Evolutionary conservation across 2,888 invertebrate species (phyloP).

Genomic region (Nasonovia ribisnigri): DNA sequence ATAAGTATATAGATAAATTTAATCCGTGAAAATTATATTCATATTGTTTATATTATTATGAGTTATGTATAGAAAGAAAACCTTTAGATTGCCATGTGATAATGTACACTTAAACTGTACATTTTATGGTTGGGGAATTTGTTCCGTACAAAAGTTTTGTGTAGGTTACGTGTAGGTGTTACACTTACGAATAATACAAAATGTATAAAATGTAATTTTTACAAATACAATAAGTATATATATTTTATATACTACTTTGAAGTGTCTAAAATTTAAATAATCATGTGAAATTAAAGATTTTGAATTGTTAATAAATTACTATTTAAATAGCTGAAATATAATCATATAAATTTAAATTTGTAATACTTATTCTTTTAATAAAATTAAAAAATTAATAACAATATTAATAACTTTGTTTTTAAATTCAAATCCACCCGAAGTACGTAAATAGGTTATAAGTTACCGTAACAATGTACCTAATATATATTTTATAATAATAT

Average conservation of each 20-base stretch:
- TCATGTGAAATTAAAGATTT: neutral
- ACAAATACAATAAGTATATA: too few relatives aligned
- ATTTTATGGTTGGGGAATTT: neutral
- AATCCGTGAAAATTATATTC: neutral
- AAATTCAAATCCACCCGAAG: neutral
- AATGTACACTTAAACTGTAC: neutral
- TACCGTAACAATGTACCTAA: neutral
- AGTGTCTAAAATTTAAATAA: neutral
- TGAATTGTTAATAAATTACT: neutral
- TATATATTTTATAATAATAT: neutral
- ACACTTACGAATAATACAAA: too few relatives aligned
- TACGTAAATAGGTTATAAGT: neutral
- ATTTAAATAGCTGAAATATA: neutral
- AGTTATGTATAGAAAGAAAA: neutral
- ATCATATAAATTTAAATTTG: neutral
- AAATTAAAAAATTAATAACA: neutral
- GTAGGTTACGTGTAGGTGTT: too few relatives aligned
- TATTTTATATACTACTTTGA: neutral
- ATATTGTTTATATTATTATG: neutral
- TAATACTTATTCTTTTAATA: neutral
- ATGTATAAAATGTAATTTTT: too few relatives aligned
- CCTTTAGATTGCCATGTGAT: neutral
- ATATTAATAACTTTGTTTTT: neutral
- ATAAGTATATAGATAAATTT: neutral
- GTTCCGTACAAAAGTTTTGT: too few relatives aligned